phyloP scores from a whole-genome alignment of 1,140 invertebrate genomes.

The Drosophila simulans region DNA sequence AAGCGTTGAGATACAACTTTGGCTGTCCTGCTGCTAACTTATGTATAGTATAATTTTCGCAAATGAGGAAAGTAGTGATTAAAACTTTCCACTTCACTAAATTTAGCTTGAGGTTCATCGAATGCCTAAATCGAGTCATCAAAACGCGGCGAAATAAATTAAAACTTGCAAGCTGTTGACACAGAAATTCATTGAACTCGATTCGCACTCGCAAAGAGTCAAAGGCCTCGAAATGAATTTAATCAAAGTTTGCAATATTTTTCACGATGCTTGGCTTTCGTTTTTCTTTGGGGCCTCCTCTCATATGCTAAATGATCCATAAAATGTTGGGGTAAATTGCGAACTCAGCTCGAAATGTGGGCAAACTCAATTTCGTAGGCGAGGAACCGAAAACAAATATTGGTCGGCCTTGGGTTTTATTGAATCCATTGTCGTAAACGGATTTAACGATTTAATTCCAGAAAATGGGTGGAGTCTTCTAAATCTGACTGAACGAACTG shows the following conservation, averaged over 20 bases:
- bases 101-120: conserved; percentile 53
- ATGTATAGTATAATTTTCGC: not conserved
- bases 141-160: conserved; percentile 29
- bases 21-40: conserved; percentile 13
- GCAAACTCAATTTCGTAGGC: conserved; percentile 27
- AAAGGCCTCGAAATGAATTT: conserved; percentile 45
- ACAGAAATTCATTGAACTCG: conserved; percentile 77
- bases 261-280: conserved; percentile 35
- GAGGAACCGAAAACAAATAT: conserved; percentile 6
- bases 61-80: conserved; percentile 27
- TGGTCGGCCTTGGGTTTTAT: conserved; percentile 24
- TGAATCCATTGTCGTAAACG: not conserved
- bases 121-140: conserved; percentile 40
- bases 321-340: conserved; percentile 50
- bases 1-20: conserved; percentile 35
- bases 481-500: conserved; percentile 2
- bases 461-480: not conserved
- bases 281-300: conserved; percentile 17
- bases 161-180: conserved; percentile 69
- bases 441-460: conserved; percentile 29
- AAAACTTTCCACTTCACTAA: conserved; percentile 61
- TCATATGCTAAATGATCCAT: conserved; percentile 67
- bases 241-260: conserved; percentile 51
- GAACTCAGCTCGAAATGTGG: conserved; percentile 34
- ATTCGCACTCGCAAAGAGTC: conserved; percentile 50